Conservation (phyloP, 2,113 vertebrate genomes). For the Ceratotherium simum region DNA sequence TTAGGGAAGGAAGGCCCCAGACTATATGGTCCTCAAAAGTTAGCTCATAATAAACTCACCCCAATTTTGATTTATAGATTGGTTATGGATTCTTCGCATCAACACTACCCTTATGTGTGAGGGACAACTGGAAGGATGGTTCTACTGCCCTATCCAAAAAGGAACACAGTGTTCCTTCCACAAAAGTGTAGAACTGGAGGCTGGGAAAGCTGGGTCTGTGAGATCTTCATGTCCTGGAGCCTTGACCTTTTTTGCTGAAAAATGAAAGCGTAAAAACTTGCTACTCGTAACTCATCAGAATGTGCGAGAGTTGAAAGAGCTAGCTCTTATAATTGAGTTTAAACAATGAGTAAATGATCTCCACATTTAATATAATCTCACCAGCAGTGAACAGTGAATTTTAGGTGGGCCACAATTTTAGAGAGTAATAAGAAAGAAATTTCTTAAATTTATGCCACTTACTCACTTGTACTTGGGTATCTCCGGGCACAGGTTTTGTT, state of each 20-base stretch:
- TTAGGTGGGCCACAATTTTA: background rate
- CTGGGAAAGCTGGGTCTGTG: background rate
- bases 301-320: background rate
- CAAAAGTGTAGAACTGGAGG: background rate
- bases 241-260: background rate
- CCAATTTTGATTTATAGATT: too few relatives aligned
- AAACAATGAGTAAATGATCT: background rate
- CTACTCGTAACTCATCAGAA: background rate
- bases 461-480: background rate
- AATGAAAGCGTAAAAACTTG: background rate
- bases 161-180: background rate
- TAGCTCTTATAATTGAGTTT: background rate
- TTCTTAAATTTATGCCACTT: background rate
- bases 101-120: background rate
- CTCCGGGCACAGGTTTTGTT: background rate
- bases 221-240: background rate
- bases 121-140: background rate
- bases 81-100: too few relatives aligned
- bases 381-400: background rate
- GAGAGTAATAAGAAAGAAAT: background rate
- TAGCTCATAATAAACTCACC: too few relatives aligned
- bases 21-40: too few relatives aligned
- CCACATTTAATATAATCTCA: background rate
- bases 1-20: too few relatives aligned
- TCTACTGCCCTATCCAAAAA: background rate